A percentile compares a stretch with the other conserved stretches of the same genome.
These are phyloP conservation scores for Caenorhabditis sinica DNA, from an alignment of 2,888 invertebrate species.

Conservation along the genomic window DNA sequence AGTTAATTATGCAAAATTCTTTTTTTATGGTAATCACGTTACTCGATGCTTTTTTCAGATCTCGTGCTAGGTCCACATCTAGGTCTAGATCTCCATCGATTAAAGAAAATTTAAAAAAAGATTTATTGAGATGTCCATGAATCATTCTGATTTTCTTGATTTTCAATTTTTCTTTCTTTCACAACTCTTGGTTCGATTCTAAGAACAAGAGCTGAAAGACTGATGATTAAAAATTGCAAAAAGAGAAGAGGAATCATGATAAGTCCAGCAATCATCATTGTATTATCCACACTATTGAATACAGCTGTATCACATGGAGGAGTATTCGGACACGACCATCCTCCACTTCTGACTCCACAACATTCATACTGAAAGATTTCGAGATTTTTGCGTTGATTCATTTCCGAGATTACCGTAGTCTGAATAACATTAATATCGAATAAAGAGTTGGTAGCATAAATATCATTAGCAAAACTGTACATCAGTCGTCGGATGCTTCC, in stretches of 20 bases:
- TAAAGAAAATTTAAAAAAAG: background rate
- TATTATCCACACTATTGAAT: conserved; percentile 40
- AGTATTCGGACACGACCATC: background rate
- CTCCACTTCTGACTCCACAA: conserved; percentile 31
- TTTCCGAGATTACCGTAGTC: conserved; percentile 33
- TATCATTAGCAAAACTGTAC: conserved; percentile 35
- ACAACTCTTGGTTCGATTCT: conserved; percentile 17
- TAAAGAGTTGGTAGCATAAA: conserved; percentile 14
- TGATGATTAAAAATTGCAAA: conserved; percentile 9
- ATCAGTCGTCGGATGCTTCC: conserved; percentile 9
- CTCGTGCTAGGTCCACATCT: no score
- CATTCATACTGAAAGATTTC: conserved; percentile 45
- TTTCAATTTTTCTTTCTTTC: background rate
- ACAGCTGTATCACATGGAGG: conserved; percentile 28
- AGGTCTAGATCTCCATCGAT: no score
- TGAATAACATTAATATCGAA: conserved; percentile 32
- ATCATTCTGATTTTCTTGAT: background rate
- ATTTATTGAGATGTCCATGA: conserved; percentile 22
- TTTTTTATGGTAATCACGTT: no score
- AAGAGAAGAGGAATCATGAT: conserved; percentile 32
- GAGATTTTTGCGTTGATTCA: no score
- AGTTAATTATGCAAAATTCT: no score
- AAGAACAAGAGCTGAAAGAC: conserved; percentile 1
- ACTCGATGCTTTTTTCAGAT: no score
- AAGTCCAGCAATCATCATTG: conserved; percentile 47